Evolutionary conservation across 2,113 vertebrate genomes (phyloP), one percentile per base, ranked within the genome.

Genomic region (Haplotaxodon microlepis): DNA sequence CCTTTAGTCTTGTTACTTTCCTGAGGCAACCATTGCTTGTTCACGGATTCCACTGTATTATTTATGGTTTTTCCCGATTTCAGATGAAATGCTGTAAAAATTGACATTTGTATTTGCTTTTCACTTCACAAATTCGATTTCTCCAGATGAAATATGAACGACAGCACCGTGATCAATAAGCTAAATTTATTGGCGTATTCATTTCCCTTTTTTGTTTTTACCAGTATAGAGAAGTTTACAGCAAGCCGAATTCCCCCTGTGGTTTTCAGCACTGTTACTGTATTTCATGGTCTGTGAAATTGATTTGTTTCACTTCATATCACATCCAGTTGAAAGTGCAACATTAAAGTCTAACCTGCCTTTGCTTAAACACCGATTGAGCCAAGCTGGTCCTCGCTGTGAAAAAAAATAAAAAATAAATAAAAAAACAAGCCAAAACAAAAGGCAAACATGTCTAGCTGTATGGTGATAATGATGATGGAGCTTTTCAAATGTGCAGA

Each of bases 281-380:
- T 95, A 94, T 94, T 95, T 95, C 95, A 95, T 92, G 95, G 94
- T 94, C 91, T 95, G 92, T 94, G 94, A 95, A 95, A 95, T 94
- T 93, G 93, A 95, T 96, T 95, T 93, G 95, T 94, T 95, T 96
- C 95, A 95, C 95, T 95, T 95, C 92, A 93, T 91, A 92, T 94
- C 93, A 94, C 94, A 94, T 95, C 83, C 87, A 93, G 92, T 94
- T 92, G 89, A 95, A 95, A 93, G 92, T 92, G 87, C 88, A 93
- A 86, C 34, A 81, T 89, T 89, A 84, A 92, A 92, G 90, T 91
- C 89, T 71, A 91, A 94, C 94, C 93, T 94, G 90, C 86, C 82
- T 93, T 90, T 91, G 76, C 90, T 92, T 93, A 93, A 95, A 92
- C 92, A 94, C 88, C 84, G 89, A 92, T 84, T 90, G 90, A 91